Conservation (phyloP, 2,888 invertebrate genomes). For the Caenorhabditis sp. region DNA sequence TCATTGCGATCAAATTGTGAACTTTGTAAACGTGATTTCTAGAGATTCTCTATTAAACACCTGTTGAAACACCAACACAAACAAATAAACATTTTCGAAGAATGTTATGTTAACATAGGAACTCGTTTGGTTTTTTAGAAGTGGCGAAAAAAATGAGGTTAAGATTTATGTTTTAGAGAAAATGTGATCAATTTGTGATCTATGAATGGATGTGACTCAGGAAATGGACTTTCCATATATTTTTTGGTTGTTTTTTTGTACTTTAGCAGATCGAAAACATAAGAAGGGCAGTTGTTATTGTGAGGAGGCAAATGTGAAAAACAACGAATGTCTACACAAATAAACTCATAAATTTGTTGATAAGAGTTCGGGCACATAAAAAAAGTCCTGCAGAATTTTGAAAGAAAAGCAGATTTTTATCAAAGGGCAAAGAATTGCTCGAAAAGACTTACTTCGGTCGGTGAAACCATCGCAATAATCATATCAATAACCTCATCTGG, state of each 20-base stretch:
- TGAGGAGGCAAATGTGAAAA: neutral
- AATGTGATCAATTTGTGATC: neutral
- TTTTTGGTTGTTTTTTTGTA: neutral
- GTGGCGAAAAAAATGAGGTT: too few relatives aligned
- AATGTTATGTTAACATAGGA: neutral
- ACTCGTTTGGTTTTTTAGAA: neutral
- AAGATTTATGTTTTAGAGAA: too few relatives aligned
- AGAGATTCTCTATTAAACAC: neutral
- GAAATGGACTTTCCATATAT: neutral
- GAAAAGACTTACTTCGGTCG: constrained; percentile 26
- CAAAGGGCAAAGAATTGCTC: too few relatives aligned
- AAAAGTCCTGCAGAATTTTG: too few relatives aligned
- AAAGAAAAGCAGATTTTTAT: neutral
- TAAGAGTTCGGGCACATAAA: too few relatives aligned
- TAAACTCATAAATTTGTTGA: too few relatives aligned
- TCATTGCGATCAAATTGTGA: neutral
- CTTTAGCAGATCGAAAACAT: neutral
- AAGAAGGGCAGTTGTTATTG: neutral
- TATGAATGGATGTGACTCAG: neutral
- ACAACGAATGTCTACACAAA: too few relatives aligned
- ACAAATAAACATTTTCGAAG: neutral
- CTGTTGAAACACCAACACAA: neutral
- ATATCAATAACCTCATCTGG: constrained; percentile 37
- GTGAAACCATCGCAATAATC: constrained; percentile 18
- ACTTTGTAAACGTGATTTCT: neutral